phyloP scores from a whole-genome alignment of 2,113 vertebrate species.

The Rhinogobius similis region DNA sequence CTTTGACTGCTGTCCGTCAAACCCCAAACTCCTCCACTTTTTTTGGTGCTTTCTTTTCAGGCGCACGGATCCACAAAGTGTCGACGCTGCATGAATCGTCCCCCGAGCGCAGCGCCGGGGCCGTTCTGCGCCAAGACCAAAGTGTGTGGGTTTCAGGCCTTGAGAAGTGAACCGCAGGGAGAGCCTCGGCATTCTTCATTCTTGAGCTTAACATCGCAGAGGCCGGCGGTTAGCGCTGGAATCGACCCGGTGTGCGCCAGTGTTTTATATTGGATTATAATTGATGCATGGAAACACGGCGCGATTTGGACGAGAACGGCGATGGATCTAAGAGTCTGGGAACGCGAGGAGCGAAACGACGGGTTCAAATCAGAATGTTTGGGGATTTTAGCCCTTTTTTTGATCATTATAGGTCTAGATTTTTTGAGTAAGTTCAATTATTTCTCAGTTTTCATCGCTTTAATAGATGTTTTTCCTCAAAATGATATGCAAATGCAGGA shows the following conservation, averaged over 20 bases:
- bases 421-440: no score
- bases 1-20: not conserved
- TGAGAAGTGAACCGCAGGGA: conserved; percentile 18
- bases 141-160: conserved; percentile 53
- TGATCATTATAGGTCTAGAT: no score
- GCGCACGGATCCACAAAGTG: not conserved
- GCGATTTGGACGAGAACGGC: not conserved
- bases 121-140: conserved; percentile 26
- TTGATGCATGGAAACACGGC: not conserved
- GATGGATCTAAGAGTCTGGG: not conserved
- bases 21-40: not conserved
- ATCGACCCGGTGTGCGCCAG: conserved; percentile 45
- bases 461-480: no score
- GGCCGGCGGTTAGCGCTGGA: conserved; percentile 37
- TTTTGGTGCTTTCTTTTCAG: not conserved
- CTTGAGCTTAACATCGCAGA: conserved; percentile 33
- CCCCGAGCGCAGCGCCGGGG: conserved; percentile 5
- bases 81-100: conserved; percentile 37
- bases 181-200: conserved; percentile 43
- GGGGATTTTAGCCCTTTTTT: no score
- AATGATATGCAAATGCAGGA: no score
- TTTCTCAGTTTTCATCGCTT: no score
- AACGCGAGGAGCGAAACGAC: not conserved
- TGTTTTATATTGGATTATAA: conserved; percentile 4
- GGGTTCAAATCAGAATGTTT: no score